These are phyloP conservation scores for Trichechus manatus DNA, from an alignment of 2,113 vertebrate genomes.

Conservation along the genomic window DNA sequence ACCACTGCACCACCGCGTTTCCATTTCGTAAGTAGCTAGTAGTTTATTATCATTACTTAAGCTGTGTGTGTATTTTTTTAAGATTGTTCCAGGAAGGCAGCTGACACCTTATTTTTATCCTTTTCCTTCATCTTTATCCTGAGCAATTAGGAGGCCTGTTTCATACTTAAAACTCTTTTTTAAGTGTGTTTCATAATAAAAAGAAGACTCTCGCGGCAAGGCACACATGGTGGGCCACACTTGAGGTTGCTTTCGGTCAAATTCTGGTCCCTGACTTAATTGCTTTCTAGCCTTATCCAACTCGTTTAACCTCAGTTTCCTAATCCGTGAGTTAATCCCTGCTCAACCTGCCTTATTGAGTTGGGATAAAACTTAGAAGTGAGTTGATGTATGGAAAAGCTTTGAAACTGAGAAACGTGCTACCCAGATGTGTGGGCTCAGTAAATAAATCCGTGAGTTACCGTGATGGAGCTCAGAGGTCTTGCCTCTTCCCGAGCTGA, in stretches of 20 bases:
- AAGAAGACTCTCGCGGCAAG: neutral
- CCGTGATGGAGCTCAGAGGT: neutral
- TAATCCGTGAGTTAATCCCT: neutral
- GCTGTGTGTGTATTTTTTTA: neutral
- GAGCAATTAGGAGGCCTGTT: neutral
- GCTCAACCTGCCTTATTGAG: neutral
- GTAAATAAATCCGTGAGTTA: neutral
- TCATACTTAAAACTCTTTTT: neutral
- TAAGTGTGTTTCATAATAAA: neutral
- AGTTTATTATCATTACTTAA: neutral
- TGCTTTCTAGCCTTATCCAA: neutral
- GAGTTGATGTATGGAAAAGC: neutral
- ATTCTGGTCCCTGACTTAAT: neutral
- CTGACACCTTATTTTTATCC: neutral
- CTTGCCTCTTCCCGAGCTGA: rapidly evolving
- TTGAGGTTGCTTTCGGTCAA: too few species aligned
- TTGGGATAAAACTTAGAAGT: neutral
- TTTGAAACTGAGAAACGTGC: neutral
- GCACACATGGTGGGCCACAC: neutral
- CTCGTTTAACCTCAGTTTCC: neutral
- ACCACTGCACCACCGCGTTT: neutral
- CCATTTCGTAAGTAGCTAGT: neutral
- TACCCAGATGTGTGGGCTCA: neutral
- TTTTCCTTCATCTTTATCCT: neutral
- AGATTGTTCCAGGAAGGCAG: neutral